Evolutionary conservation across 53 echinoderm and acorn worm species (phyloP), one percentile per base, ranked within the genome.

Genomic region (Temnopleurus reevesii): DNA sequence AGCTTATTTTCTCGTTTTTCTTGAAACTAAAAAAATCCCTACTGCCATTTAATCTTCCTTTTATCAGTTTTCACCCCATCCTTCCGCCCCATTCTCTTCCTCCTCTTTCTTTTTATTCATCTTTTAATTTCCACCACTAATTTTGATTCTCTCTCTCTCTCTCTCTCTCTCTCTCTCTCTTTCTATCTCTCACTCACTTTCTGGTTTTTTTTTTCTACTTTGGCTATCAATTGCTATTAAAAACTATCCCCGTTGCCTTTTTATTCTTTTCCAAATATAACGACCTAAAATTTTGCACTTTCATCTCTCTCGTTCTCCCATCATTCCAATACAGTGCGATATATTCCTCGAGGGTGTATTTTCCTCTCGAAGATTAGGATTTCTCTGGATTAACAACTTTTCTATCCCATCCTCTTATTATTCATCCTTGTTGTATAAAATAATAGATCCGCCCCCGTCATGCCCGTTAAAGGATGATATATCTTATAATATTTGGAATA

Each of bases 351-450:
- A 2, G 63, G 63, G 34, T 33, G 33, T 23, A 31, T 63, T 63
- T 33, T 63, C 63, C 17, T 30, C 13, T 10, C 30, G 63, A 17
- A 6, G 63, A 63, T 33, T 17, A 63, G 31, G 15, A 63, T 33
- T 63, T 63, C 34, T 4, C 34, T 3, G 63, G 12, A 63, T 63
- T 63, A 63, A 63, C 63, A 63, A 63, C 33, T 63, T 31, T 63
- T 13, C 15, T 15, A 63, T 63, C 34, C 31, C 63, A 10, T 6
- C 34, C 18, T 63, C 63, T 63, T 33, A 63, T 5, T 63, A 63
- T 63, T 63, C 63, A 63, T 33, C 63, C 63, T 63, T 59, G 34
- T 33, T 34, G 63, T 31, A 63, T 63, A 63, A 33, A 31, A 63
- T 12, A 34, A 63, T 63, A 63, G 30, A 63, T 41, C 41, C 71